A percentile compares a stretch with the other conserved stretches of the same genome.
phyloP scores from a whole-genome alignment of 2,113 vertebrate species.

The Myocastor coypus region DNA sequence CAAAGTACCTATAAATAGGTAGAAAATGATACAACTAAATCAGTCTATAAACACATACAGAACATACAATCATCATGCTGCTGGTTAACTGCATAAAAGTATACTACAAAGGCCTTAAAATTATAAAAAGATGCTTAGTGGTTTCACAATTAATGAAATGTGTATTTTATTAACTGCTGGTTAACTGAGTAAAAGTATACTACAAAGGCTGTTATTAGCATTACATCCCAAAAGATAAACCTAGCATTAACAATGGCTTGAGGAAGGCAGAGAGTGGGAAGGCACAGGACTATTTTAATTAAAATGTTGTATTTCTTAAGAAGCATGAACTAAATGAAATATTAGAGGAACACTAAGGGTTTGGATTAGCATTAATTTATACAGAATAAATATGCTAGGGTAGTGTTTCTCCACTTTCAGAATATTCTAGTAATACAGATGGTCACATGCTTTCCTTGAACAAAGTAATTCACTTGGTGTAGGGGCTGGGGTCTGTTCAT shows the following conservation, averaged over 20 bases:
- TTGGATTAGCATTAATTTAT: not conserved
- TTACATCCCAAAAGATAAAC: not conserved
- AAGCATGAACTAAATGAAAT: not conserved
- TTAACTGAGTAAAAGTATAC: not conserved
- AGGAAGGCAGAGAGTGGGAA: not conserved
- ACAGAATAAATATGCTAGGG: not conserved
- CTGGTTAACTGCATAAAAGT: too few relatives aligned
- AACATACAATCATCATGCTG: not conserved
- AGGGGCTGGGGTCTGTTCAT: not conserved
- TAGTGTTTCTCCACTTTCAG: not conserved
- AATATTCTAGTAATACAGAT: not conserved
- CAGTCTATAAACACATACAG: not conserved
- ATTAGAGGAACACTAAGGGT: not conserved
- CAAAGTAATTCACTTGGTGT: not conserved
- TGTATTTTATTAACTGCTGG: not conserved
- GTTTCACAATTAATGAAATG: constrained; percentile 38
- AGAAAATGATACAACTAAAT: constrained; percentile 6
- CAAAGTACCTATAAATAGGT: not conserved
- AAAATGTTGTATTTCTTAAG: not conserved
- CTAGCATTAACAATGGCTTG: not conserved
- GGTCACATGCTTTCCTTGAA: not conserved
- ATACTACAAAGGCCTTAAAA: too few relatives aligned
- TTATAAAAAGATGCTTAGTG: not conserved
- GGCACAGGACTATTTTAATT: not conserved
- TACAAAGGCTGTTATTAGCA: not conserved